Percentiles rank a stretch among this genome's conserved stretches.
phyloP scores from a whole-genome alignment of 2,888 invertebrate species.

The Taenaris catops region DNA sequence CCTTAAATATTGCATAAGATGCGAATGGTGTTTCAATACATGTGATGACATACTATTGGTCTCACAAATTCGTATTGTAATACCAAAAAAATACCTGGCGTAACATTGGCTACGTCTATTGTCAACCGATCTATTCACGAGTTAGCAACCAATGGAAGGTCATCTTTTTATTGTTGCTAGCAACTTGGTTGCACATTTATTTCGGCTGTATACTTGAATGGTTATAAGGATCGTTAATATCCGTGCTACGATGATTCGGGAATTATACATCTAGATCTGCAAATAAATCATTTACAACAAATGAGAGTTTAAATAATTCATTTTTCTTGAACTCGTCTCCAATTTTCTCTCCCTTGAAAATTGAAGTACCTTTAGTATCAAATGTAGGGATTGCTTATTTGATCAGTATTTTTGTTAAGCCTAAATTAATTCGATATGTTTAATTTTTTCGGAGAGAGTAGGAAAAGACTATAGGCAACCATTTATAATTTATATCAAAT shows the following conservation, averaged over 20 bases:
- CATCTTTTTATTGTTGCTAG: constrained; percentile 30
- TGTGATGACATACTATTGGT: constrained; percentile 28
- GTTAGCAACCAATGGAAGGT: constrained; percentile 50
- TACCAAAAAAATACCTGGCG: constrained; percentile 59
- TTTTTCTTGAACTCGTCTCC: too few relatives aligned
- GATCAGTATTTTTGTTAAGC: constrained; percentile 2
- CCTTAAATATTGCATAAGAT: constrained; percentile 47
- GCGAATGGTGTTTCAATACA: constrained; percentile 59
- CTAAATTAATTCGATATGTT: constrained; percentile 1
- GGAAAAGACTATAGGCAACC: constrained; percentile 63
- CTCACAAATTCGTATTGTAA: constrained; percentile 39
- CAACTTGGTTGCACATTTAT: constrained; percentile 44
- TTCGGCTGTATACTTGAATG: constrained; percentile 28
- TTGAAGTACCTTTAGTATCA: too few relatives aligned
- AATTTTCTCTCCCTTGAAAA: too few relatives aligned
- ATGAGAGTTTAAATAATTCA: too few relatives aligned
- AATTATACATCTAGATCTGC: too few relatives aligned
- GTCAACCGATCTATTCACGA: constrained; percentile 58
- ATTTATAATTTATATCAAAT: too few relatives aligned
- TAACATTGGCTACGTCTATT: constrained; percentile 66
- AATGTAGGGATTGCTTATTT: too few relatives aligned
- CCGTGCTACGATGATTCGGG: too few relatives aligned
- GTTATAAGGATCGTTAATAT: constrained; percentile 1
- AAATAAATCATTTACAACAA: too few relatives aligned
- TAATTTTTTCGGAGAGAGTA: constrained; percentile 49